Base-by-base conservation (phyloP, 2,113 vertebrate species). In the Oxyura jamaicensis region DNA sequence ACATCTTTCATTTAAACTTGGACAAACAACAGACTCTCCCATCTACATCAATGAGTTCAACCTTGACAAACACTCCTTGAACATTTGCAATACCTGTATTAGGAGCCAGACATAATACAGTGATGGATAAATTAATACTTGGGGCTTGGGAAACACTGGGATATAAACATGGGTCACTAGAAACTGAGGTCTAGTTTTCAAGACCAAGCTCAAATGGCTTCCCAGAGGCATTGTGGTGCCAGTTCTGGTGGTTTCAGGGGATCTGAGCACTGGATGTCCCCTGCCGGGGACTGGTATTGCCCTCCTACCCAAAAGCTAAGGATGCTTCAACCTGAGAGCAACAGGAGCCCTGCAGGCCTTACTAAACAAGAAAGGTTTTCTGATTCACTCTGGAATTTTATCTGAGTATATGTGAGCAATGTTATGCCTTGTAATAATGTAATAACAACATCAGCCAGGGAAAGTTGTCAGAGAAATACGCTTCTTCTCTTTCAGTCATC, bases 231-330 rank as follows among this genome's bases (percentile, higher is more conserved):
- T 4, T 63, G 35, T 71, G n/a, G 4, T 75, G 20, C 23, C 25
- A 44, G 0, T 20, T 50, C 6, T 69, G 26, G 9, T 74, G 74
- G 23, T 67, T 94, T 84, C 29, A 78, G 33, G 11, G 36, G 1
- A 22, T 53, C 4, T n/a, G 71, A 75, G 39, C 13, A 5, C 11
- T 48, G 42, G 31, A 33, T 62, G 36, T 75, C 52, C 3, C 23
- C 14, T 0, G 0, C 33, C 67, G n/a, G 41, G 48, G 17, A 63
- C 12, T 36, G 17, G 2, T 71, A 18, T 3, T 41, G 28, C 31
- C 25, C 20, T 69, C 3, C 53, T 50, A 28, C 22, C 41, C 39
- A 63, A 36, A 13, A 53, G 8, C 28, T 80, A n/a, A 23, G 26
- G 50, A 16, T 42, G 52, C 63, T 84, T 66, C 62, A 46, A 22